phyloP scores from a whole-genome alignment of 2,888 invertebrate species.

The Ramazzottius varieornatus region DNA sequence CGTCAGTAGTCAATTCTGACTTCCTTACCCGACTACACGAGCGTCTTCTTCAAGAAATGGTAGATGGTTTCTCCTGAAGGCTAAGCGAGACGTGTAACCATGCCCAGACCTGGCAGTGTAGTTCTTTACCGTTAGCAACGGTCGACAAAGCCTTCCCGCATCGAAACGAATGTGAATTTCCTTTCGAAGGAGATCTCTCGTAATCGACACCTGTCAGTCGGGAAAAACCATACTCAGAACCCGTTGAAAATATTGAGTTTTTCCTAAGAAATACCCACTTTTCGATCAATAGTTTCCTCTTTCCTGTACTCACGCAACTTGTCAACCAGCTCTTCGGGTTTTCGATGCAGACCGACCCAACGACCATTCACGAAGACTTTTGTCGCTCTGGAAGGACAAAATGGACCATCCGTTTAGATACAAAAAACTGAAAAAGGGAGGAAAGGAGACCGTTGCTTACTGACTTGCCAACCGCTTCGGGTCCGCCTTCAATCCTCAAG shows the following conservation, averaged over 20 bases:
- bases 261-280: not conserved
- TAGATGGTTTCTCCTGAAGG: conserved; percentile 19
- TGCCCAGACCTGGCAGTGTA: too few relatives aligned
- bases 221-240: not conserved
- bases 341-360: conserved; percentile 25
- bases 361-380: conserved; percentile 26
- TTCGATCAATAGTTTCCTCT: conserved; percentile 17
- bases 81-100: conserved; percentile 19
- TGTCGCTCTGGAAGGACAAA: conserved; percentile 16
- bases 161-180: conserved; percentile 25
- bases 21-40: too few relatives aligned
- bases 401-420: not conserved
- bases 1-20: too few relatives aligned
- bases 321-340: conserved; percentile 24
- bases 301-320: conserved; percentile 22
- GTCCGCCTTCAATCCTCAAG: too few relatives aligned
- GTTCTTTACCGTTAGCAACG: conserved; percentile 23
- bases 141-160: conserved; percentile 24
- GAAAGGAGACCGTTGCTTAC: too few relatives aligned
- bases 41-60: too few relatives aligned
- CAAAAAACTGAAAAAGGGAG: not conserved
- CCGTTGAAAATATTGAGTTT: too few relatives aligned
- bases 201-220: conserved; percentile 20
- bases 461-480: too few relatives aligned
- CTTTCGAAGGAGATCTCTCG: conserved; percentile 21